Conservation (phyloP, 2,113 vertebrate genomes). For the Cyanoliseus patagonus region DNA sequence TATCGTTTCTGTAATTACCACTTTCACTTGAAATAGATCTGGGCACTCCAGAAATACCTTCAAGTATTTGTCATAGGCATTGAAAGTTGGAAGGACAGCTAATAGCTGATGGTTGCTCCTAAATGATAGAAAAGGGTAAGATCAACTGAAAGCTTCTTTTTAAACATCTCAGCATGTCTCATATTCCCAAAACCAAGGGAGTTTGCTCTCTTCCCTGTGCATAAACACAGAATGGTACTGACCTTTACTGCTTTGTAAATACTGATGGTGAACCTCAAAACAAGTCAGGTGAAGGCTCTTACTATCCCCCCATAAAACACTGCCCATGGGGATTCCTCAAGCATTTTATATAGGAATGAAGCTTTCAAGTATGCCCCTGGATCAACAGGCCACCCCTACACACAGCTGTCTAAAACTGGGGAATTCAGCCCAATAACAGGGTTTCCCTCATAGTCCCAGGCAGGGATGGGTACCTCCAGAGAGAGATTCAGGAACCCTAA, state of each 20-base stretch:
- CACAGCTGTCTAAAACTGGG: background rate
- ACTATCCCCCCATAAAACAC: background rate
- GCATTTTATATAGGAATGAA: background rate
- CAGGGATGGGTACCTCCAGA: background rate
- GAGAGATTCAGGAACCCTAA: background rate
- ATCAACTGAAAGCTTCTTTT: background rate
- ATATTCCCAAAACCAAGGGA: background rate
- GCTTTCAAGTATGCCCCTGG: background rate
- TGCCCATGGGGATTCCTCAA: rapidly evolving
- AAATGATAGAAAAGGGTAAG: background rate
- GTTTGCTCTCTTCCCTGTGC: background rate
- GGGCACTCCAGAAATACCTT: constrained; percentile 60
- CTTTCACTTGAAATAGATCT: constrained; percentile 48
- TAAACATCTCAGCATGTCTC: background rate
- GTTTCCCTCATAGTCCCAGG: background rate
- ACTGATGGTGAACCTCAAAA: background rate
- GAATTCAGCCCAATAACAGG: background rate
- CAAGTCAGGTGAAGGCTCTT: background rate
- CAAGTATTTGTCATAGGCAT: constrained; percentile 52
- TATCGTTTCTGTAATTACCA: constrained; percentile 47
- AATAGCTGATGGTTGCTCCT: constrained; percentile 1
- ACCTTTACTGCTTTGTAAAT: background rate
- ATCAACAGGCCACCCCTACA: background rate
- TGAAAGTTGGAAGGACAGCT: constrained; percentile 10
- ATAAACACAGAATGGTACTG: background rate